Base-by-base conservation (phyloP, 2,797 vertebrate species). In the Chanos chanos region DNA sequence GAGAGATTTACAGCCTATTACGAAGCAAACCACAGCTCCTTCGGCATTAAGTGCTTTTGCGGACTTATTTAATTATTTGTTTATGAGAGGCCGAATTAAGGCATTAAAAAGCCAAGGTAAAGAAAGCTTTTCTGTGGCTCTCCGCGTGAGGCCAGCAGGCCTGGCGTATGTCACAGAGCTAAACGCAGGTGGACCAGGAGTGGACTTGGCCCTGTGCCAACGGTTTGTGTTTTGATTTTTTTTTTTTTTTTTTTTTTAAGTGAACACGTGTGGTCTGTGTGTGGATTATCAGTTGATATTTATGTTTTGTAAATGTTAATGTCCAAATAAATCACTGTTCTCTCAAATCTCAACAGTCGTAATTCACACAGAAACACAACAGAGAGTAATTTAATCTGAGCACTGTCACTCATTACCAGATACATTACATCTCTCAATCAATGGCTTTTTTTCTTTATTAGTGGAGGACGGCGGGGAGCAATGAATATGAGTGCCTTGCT, bases 1-100 rank as follows among this genome's bases (percentile, higher is more conserved):
- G 68, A 81, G 79, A 85, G 80, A 85, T 86, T 83, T 81, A 86
- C 74, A 64, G 80, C 79, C 81, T 73, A 83, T 82, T 85, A 85
- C 61, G 62, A 71, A 74, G 76, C 60, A 60, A 77, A 74, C 74
- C 51, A 15, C 37, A 6, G 3, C 22, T 66, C 30, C 21, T 15
- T 49, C 33, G 30, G 25, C 39, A 62, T 19, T 65, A 64, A 57
- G 25, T 41, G 18, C 33, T 45, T 56, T 55, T 55, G 33, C 55
- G 37, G 25, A 34, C 60, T 39, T 56, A 34, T 83, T 84, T 83
- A 73, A 76, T 69, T 79, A 72, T 79, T 75, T 77, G 83, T 84
- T 74, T 77, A 80, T 79, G 68, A 39, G 45, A 2, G 59, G 73
- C 44, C 21, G 68, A 71, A 81, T 85, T 76, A 81, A 81, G 77